Base-by-base conservation (phyloP, 92 coral and sea anemone species). In the Epizoanthus ramosus region DNA sequence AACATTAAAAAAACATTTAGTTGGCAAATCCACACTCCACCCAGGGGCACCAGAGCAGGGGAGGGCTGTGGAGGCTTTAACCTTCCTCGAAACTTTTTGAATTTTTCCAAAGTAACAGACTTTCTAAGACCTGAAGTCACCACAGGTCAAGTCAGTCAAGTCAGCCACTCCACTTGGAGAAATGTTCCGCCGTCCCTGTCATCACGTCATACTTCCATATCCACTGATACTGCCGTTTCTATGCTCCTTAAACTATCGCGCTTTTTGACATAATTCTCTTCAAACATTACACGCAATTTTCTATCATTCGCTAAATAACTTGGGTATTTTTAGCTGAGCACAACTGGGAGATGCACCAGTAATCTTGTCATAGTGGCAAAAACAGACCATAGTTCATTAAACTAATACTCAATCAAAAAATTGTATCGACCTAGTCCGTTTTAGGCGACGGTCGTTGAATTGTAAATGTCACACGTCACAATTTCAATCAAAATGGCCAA, bases 1-100 rank as follows among this genome's bases (percentile, higher is more conserved):
- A 57, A 57, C 61, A 57, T 57, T 57, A 57, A 57, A 57, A 57
- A 57, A 57, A 16, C 61, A 57, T 57, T 57, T 57, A 57, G 61
- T 57, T 57, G 61, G 61, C 61, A 57, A 57, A 57, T 19, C 61
- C 61, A 57, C 61, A 57, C 3, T 3, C 13, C 5, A 57, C 18
- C 57, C 57, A 52, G 6, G 14, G 57, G 14, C 8, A 6, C 57
- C 57, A 8, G 13, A 57, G 17, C 61, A 57, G 61, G 61, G 57
- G 57, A 52, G 57, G 8, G 57, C 57, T 52, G 14, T 52, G 57
- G 57, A 52, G 57, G 57, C 57, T 52, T 52, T 52, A 52, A 14
- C 57, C 57, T 52, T 52, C 57, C 57, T 52, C 57, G 8, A 6
- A 6, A 52, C 57, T n/a, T n/a, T n/a, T n/a, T n/a, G n/a, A n/a